Base-by-base conservation (phyloP, 2,113 vertebrate species). In the Labeo catla region DNA sequence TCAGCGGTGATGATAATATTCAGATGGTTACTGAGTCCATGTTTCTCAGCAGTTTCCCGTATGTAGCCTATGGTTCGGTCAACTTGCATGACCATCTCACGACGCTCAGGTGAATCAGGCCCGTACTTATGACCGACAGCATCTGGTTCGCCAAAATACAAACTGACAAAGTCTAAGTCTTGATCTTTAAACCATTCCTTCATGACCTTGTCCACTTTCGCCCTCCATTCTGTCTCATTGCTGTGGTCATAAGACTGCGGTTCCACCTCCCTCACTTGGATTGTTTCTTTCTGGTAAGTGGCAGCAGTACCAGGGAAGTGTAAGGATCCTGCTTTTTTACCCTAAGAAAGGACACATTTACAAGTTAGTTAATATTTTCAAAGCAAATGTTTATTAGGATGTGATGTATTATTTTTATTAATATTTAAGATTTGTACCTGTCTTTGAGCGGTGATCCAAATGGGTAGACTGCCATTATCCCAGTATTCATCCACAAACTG, bases 381-480 rank as follows among this genome's bases (percentile, higher is more conserved):
- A 45, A 43, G 68, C 8, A 39, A 72, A 45, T 68, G 65, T 45
- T 45, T 52, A 11, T 8, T 47, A 39, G 3, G 19, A 8, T 49
- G 45, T 23, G 12, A n/a, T 23, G 8, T 21, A 15, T 19, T 39
- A 39, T 39, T 39, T 39, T 59, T 34, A 8, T 74, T 28, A 21
- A 59, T 28, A 28, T 39, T 39, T 39, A 2, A 39, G 39, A 39
- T 28, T 28, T 39, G 39, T 39, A 39, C 97, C 96, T 98, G 97
- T 91, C 95, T 95, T 93, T 98, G 97, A 0, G 97, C 97, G 0
- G 97, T 97, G 92, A 98, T 96, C 97, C 97, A 98, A 93, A 98
- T 96, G 63, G 97, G 97, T 66, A 98, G 76, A 61, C 94, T 97
- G 85, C 97, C 97, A 0, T 96, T 97, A 94, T 98, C 97, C 97